Evolutionary conservation across 2,888 invertebrate species (phyloP).

Genomic region (Lucinisca nassula): DNA sequence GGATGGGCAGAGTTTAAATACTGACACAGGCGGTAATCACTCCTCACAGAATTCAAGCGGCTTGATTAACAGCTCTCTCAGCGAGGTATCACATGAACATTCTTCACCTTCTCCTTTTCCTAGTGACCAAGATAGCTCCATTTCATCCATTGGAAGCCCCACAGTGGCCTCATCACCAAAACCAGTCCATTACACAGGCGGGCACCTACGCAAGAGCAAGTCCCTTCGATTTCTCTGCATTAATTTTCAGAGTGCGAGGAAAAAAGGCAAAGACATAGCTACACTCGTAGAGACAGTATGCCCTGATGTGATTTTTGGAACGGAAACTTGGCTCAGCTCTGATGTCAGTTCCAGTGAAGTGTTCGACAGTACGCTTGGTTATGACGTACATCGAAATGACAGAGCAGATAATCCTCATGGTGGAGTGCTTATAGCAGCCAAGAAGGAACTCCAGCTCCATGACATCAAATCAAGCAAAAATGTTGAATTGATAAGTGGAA

Average conservation of each 20-base stretch:
- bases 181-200: background rate
- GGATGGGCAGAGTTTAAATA: background rate
- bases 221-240: constrained; percentile 19
- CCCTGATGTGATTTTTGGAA: constrained; percentile 48
- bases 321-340: constrained; percentile 39
- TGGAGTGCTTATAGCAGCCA: constrained; percentile 39
- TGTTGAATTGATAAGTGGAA: constrained; percentile 29
- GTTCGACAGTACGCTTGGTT: background rate
- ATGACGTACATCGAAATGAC: constrained; percentile 35
- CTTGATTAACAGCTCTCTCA: too few relatives aligned
- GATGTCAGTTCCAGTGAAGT: constrained; percentile 27
- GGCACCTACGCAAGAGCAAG: background rate
- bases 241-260: constrained; percentile 43
- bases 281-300: background rate
- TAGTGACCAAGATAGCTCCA: background rate
- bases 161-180: background rate
- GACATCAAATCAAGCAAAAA: constrained; percentile 24
- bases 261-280: constrained; percentile 35
- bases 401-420: constrained; percentile 36
- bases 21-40: too few relatives aligned
- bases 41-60: background rate
- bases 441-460: constrained; percentile 14
- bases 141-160: background rate
- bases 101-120: background rate
- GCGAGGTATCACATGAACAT: too few relatives aligned